Base-by-base conservation (phyloP, 2,888 invertebrate genomes). In the Diadegma fenestrale region DNA sequence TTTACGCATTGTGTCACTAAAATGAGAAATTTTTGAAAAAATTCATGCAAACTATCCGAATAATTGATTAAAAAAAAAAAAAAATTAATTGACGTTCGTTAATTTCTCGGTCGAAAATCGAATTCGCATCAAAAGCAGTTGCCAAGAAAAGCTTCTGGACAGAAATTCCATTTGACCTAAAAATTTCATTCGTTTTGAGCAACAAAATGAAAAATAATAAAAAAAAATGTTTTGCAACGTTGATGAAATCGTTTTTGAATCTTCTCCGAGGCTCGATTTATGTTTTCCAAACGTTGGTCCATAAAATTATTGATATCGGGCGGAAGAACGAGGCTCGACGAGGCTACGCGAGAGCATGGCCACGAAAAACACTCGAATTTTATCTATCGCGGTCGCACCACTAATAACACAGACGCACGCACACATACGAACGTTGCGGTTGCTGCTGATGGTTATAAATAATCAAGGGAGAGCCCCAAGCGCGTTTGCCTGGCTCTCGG, bases 351-450 rank as follows among this genome's bases (percentile, higher is more conserved):
- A 33, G 43, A 58, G 78, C n/a, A n/a, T 78, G 71, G 33, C 37
- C 22, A 63, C 73, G 84, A 84, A 87, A 87, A 87, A 86, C 85
- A 87, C 84, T 85, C 80, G 84, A 88, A 86, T 80, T 87, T 88
- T 87, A 87, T 85, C 85, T 82, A 85, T 82, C 81, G 69, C 78
- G 85, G 75, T 69, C 73, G 63, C 14, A 75, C 78, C 75, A 64
- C 69, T 79, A 85, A 79, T 82, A 82, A 82, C 64, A 51, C 48
- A 64, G 41, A 26, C n/a, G 37, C 30, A 76, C 19, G 51, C 37
- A 45, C 19, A 61, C 33, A 58, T 30, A 79, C 45, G 33, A 26
- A 72, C 10, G 30, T 68, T 37, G 26, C 69, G 54, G 64, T 71
- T 45, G 45, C 63, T 79, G 68, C 76, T 58, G 64, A 71, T 69